Evolutionary conservation across 2,888 invertebrate species (phyloP).

Genomic region (Cephus spinipes): DNA sequence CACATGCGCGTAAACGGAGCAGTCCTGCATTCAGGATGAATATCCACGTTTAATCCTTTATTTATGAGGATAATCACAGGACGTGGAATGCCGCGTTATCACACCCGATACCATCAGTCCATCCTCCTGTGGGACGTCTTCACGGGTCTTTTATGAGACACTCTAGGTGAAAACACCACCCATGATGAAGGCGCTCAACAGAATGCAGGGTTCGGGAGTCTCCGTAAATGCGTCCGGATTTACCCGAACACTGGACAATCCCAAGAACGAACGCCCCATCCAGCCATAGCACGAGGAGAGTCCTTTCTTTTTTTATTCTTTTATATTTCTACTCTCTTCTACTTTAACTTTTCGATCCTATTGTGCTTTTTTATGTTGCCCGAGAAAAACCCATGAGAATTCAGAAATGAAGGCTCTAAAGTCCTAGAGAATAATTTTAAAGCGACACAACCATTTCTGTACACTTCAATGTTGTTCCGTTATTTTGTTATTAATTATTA

Average conservation of each 20-base stretch:
- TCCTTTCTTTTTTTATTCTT: not conserved
- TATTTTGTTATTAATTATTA: not conserved
- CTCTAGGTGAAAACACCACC: constrained; percentile 46
- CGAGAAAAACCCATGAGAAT: not conserved
- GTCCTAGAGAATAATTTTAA: not conserved
- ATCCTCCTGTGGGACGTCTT: not conserved
- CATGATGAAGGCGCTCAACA: constrained; percentile 46
- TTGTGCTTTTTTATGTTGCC: not conserved
- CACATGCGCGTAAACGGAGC: constrained; percentile 33
- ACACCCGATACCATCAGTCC: not conserved
- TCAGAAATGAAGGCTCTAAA: not conserved
- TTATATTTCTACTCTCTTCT: not conserved
- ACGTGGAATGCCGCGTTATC: not conserved
- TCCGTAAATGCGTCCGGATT: constrained; percentile 30
- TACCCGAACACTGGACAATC: constrained; percentile 26
- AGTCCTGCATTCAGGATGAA: not conserved
- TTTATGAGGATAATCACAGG: not conserved
- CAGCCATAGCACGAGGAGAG: not conserved
- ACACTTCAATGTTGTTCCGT: not conserved
- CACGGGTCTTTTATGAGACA: constrained; percentile 6
- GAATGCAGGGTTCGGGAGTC: constrained; percentile 29
- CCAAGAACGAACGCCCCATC: not conserved
- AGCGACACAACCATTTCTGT: not conserved
- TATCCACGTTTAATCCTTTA: not conserved
- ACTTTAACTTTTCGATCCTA: not conserved